A percentile compares a stretch with the other conserved stretches of the same genome.
phyloP scores from a whole-genome alignment of 2,888 invertebrate genomes.

The Hirtodrosophila confusa region DNA sequence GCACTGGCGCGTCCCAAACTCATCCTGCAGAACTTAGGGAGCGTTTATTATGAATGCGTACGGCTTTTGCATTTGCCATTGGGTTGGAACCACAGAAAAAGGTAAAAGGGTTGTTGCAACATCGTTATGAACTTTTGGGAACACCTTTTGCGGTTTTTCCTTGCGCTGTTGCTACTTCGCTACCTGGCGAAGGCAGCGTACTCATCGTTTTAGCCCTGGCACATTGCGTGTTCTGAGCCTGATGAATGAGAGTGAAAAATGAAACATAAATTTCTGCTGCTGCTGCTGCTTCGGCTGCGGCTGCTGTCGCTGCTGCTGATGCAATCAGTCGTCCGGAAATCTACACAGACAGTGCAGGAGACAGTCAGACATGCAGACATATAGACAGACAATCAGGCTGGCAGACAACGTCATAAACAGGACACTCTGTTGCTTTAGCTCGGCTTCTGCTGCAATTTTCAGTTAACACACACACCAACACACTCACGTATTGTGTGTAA shows the following conservation, averaged over 20 bases:
- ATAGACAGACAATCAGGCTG: constrained; percentile 32
- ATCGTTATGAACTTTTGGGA: constrained; percentile 41
- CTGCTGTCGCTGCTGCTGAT: constrained; percentile 50
- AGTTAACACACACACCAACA: constrained; percentile 22
- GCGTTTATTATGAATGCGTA: constrained; percentile 50
- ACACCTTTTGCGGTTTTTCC: constrained; percentile 47
- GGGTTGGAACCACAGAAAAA: constrained; percentile 1
- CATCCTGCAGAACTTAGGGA: constrained; percentile 16
- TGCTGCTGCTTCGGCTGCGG: constrained; percentile 31
- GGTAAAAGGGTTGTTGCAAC: constrained; percentile 62
- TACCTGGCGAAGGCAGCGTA: constrained; percentile 33
- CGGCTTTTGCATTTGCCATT: constrained; percentile 12
- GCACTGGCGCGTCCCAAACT: constrained; percentile 58
- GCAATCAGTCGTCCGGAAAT: constrained; percentile 81
- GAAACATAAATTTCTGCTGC: constrained; percentile 64
- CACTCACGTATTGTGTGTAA: constrained; percentile 42
- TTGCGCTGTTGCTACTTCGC: constrained; percentile 10
- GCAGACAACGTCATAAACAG: constrained; percentile 63
- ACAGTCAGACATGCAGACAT: constrained; percentile 25
- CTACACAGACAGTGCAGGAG: constrained; percentile 60
- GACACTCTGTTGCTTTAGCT: constrained; percentile 56
- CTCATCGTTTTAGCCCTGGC: constrained; percentile 34
- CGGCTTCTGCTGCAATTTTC: constrained; percentile 27
- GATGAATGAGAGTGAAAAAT: constrained; percentile 74
- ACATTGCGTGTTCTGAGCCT: constrained; percentile 65